Conservation (phyloP, 2,797 vertebrate species). For the Oreochromis mossambicus region DNA sequence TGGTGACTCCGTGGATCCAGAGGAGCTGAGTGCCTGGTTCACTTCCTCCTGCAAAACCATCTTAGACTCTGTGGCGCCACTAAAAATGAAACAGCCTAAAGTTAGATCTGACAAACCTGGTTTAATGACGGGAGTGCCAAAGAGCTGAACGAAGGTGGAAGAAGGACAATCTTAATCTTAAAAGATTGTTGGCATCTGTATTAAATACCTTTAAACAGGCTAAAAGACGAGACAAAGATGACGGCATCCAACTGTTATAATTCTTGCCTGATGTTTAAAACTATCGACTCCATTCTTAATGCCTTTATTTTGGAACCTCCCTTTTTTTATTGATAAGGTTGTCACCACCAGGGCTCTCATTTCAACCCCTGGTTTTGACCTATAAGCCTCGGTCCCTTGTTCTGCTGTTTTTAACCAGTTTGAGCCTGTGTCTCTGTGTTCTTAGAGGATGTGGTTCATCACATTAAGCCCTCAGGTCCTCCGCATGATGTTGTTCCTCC, state of each 20-base stretch:
- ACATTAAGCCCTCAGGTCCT: background rate
- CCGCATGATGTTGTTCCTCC: background rate
- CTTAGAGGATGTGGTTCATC: background rate
- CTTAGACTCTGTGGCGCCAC: background rate
- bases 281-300: background rate
- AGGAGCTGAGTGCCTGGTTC: background rate
- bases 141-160: background rate
- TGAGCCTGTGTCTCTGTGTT: background rate
- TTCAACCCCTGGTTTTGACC: background rate
- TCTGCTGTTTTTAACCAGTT: background rate
- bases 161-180: background rate
- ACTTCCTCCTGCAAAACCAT: background rate
- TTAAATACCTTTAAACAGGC: background rate
- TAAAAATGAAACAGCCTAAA: background rate
- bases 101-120: background rate
- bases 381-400: background rate
- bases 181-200: background rate
- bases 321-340: background rate
- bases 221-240: background rate
- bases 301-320: background rate
- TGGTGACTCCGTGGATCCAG: background rate
- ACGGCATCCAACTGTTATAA: accelerated
- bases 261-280: background rate
- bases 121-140: background rate
- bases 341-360: background rate